Base-by-base conservation (phyloP, 2,797 vertebrate genomes). In the Amniataba percoides region DNA sequence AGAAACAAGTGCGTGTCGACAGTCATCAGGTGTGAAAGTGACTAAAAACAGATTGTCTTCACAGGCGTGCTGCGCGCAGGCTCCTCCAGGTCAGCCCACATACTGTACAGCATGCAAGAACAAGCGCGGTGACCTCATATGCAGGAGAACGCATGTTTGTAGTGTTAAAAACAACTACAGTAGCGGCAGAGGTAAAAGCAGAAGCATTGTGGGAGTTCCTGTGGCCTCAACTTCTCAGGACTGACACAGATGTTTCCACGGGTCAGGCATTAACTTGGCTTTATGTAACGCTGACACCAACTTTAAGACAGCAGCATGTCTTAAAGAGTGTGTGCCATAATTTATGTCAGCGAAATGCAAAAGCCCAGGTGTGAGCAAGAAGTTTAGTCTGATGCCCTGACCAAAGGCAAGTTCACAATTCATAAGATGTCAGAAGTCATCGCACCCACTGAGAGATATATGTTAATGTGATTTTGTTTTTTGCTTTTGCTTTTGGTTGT, bases 131-230 rank as follows among this genome's bases (percentile, higher is more conserved):
- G 74, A 87, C 86, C 88, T 78, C 67, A 45, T 40, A 62, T 18
- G 51, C 51, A 59, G 74, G 49, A 77, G 55, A 73, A 74, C 71
- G 67, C 65, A 73, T 23, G 74, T 83, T 71, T 46, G 61, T 52
- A 23, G 40, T 40, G 74, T 80, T 81, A 80, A 78, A 87, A 85
- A 75, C 71, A 77, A 64, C 71, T 46, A 65, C 74, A 62, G 77
- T 10, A 80, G 66, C 70, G 49, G 81, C 74, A n/a, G 73, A 82
- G 74, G 80, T 79, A 85, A 87, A 84, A 83, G 85, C 86, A 81
- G 83, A 78, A 89, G 71, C 77, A 53, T 43, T 67, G 91, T 90
- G 88, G 91, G 91, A 78, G 89, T 81, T 27, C n/a, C 9, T 42
- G 68, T 61, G 56, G 73, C 80, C 63, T 80, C 53, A 21, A 12